Base-by-base conservation (phyloP, 2,113 vertebrate species). In the Podiceps cristatus region DNA sequence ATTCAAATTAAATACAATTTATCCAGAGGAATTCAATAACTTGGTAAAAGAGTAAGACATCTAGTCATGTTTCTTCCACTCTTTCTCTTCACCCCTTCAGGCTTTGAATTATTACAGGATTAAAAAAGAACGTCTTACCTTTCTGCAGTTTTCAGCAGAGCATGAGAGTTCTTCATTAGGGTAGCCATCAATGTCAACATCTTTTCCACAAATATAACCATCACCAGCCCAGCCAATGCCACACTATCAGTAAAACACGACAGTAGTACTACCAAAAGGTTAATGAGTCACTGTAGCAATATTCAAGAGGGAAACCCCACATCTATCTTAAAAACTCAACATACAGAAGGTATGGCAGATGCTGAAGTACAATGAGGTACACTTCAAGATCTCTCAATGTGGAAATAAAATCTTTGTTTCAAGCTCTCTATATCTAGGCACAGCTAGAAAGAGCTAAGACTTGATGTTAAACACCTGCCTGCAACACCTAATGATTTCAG, bases 111-210 rank as follows among this genome's bases (percentile, higher is more conserved):
- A 53, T 53, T 84, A 67, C 1, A 82, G 24, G 37, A 79, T 60
- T 84, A 93, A 75, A 55, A 55, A 87, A 76, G 7, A 13, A 49
- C 67, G n/a, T 59, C 95, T 97, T 98, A 99, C 99, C 99, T 99
- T 99, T 88, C 97, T 99, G 98, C 99, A 99, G 90, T 95, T 98
- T 95, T 88, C 97, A 95, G 99, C 98, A 37, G 97, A 98, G 97
- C 99, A 99, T 1, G 81, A 84, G 62, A 99, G 99, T 31, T 97
- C 98, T 50, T 82, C 97, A 5, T 99, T 99, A 14, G 99, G 99
- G 91, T 99, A 99, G n/a, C 98, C 99, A 47, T 99, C 99, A 24
- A 99, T 99, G 95, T 99, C 99, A 14, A 99, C 98, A 91, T 99
- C 99, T 97, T 98, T 99, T 83, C 99, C 99, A 37, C 99, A 99